Conservation (phyloP, 2,888 invertebrate species). For the Falcaria lacertinaria region DNA sequence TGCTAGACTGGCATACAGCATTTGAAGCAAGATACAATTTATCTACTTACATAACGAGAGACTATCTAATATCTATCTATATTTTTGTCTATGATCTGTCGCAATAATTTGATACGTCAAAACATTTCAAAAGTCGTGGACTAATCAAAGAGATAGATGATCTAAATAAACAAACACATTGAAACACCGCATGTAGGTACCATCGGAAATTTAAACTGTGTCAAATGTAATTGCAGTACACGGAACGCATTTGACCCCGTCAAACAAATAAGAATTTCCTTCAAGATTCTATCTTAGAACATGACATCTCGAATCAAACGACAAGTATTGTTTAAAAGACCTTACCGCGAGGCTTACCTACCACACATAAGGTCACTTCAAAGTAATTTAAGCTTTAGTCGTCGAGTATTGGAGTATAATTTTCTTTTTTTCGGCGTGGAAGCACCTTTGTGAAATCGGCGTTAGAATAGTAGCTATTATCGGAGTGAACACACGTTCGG, state of each 20-base stretch:
- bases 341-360: conserved; percentile 42
- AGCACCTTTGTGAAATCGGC: conserved; percentile 41
- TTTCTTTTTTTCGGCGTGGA: conserved; percentile 12
- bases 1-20: too few relatives aligned
- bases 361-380: conserved; percentile 15
- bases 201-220: conserved; percentile 42
- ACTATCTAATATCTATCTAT: neutral
- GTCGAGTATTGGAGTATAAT: conserved; percentile 13
- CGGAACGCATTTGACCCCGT: conserved; percentile 68
- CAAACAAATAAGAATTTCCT: conserved; percentile 66
- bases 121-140: conserved; percentile 37
- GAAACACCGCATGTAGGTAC: conserved; percentile 25
- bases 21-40: neutral
- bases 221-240: conserved; percentile 72
- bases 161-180: conserved; percentile 47
- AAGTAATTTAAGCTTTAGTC: conserved; percentile 22
- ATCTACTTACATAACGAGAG: neutral
- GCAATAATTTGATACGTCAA: conserved; percentile 28
- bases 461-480: conserved; percentile 70
- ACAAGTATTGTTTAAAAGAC: conserved; percentile 68
- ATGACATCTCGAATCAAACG: conserved; percentile 73
- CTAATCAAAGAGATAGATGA: conserved; percentile 48
- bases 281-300: conserved; percentile 69
- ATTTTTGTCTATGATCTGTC: conserved; percentile 16
- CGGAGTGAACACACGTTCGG: conserved; percentile 70